These are phyloP conservation scores for Priocnemis perturbator DNA, from an alignment of 2,888 invertebrate genomes.

Conservation along the genomic window DNA sequence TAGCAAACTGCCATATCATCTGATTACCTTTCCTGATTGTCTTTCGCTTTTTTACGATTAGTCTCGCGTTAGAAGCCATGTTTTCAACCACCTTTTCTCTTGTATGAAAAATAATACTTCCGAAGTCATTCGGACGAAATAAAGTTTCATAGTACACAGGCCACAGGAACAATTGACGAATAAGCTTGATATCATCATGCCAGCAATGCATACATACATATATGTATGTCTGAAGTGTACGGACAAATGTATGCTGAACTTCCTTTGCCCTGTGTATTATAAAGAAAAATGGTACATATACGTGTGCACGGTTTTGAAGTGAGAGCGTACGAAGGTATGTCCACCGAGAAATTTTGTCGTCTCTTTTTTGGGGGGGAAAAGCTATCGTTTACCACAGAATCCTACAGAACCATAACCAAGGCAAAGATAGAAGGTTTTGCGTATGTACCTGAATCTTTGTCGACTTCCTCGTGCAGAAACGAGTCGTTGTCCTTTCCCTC, in stretches of 20 bases:
- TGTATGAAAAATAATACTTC: not conserved
- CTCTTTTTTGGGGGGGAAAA: constrained; percentile 37
- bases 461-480: constrained; percentile 78
- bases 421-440: constrained; percentile 49
- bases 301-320: constrained; percentile 10
- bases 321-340: not conserved
- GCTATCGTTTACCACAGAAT: constrained; percentile 64
- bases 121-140: not conserved
- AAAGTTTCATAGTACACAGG: constrained; percentile 2
- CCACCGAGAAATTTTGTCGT: constrained; percentile 10
- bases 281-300: not conserved
- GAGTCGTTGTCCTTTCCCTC: constrained; percentile 90
- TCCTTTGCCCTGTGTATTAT: constrained; percentile 4
- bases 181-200: not conserved
- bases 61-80: not conserved
- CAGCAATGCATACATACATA: no score
- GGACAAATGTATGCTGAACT: not conserved
- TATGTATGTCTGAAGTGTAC: not conserved
- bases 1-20: no score
- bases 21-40: no score
- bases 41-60: no score
- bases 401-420: constrained; percentile 72
- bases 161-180: not conserved
- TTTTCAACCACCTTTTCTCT: not conserved
- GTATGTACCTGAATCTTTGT: constrained; percentile 77